Base-by-base conservation (phyloP, 2,797 vertebrate species). In the Pampus argenteus region DNA sequence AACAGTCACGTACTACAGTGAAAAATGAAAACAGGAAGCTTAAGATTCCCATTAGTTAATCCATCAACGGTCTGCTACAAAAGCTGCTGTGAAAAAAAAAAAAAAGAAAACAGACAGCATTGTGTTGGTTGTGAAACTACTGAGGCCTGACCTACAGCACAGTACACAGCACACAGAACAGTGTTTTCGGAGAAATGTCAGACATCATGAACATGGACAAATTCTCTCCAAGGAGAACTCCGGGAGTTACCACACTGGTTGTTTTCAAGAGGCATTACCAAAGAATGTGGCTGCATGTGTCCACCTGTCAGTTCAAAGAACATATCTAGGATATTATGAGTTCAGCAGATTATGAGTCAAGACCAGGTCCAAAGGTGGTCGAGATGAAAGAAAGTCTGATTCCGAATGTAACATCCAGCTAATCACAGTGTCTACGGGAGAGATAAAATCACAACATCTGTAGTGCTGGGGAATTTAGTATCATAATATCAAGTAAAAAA, bases 1-100 rank as follows among this genome's bases (percentile, higher is more conserved):
- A 62, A 28, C 10, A 38, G 51, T 28, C 59, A 66, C 3, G 58
- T 68, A 29, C 54, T 6, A 13, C 68, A 59, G 61, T 36, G 36
- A 65, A 65, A 71, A 36, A 83, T 56, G 25, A 88, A 89, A 91
- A 88, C 87, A 91, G 89, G 91, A 92, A 92, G 81, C 45, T 62
- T 76, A 29, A 2, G 49, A 77, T 66, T 77, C 80, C 79, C 67
- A 56, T 66, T 61, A 73, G 31, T 71, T 58, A 66, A 76, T 60
- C 61, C 55, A 81, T 71, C 29, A 51, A 42, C 31, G 2, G 34
- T 47, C 31, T 31, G 31, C 26, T 70, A 34, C 42, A 52, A 75
- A 74, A 66, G 29, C 81, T 82, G 65, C 84, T 74, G 71, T 50
- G 22, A 65, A 40, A 48, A 60, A 57, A 42, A 64, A 18, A 66